phyloP scores from a whole-genome alignment of 2,797 vertebrate species.

The Falco berigora region DNA sequence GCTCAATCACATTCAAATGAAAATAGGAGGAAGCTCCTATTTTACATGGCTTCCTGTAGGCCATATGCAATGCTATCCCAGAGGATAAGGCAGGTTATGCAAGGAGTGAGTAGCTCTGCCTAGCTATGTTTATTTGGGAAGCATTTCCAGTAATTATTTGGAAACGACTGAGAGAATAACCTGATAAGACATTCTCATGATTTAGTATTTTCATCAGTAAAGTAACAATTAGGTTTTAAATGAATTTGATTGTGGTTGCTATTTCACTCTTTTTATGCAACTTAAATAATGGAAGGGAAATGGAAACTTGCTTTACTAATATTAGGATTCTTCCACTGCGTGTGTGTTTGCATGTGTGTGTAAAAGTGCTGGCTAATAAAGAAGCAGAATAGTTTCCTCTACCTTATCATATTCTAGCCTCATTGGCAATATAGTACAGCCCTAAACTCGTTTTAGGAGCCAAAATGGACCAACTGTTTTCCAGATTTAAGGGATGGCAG shows the following conservation, averaged over 20 bases:
- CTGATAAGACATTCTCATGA: background rate
- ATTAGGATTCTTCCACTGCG: background rate
- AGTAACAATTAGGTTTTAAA: background rate
- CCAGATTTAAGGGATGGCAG: background rate
- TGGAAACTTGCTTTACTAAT: background rate
- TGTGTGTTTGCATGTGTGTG: background rate
- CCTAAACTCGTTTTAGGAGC: background rate
- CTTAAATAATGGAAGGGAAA: background rate
- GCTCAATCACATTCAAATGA: conserved; percentile 26
- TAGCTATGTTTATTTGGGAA: background rate
- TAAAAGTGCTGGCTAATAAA: background rate
- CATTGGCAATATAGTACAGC: background rate
- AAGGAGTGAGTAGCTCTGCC: background rate
- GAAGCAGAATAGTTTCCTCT: background rate
- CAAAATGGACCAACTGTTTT: conserved; percentile 34
- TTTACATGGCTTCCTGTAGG: conserved; percentile 53
- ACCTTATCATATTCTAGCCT: conserved; percentile 1
- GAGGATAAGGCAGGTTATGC: conserved; percentile 30
- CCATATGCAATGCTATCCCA: conserved; percentile 15
- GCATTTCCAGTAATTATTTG: conserved; percentile 50
- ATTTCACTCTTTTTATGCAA: background rate
- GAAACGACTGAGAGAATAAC: background rate
- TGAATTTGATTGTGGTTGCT: background rate
- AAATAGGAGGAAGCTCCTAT: conserved; percentile 54
- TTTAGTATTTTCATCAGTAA: background rate